Base-by-base conservation (phyloP, 2,113 vertebrate genomes). In the Nycticryphes semicollaris region DNA sequence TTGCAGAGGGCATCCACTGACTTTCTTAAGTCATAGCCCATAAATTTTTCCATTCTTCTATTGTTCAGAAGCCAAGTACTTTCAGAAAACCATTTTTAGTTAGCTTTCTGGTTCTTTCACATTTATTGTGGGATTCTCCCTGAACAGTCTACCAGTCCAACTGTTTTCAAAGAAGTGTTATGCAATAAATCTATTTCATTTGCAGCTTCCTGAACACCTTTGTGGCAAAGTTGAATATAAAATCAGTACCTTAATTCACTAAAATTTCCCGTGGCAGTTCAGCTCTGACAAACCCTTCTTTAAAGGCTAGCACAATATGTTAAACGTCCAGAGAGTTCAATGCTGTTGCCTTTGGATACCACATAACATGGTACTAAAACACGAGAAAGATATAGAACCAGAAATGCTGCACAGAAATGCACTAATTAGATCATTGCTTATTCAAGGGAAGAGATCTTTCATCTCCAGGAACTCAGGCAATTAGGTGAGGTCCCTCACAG, bases 401-500 rank as follows among this genome's bases (percentile, higher is more conserved):
- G 86, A 97, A 96, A 96, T 37, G 56, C 63, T 96, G 63, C 83
- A 79, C 59, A 83, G 86, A 97, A 95, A 68, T 85, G 70, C 72
- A 68, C 81, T 97, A 97, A 98, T 96, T 97, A 97, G 74, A 74
- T 96, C 93, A 82, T 87, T 92, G 41, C 50, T 90, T 84, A 89
- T 97, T 97, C 95, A 97, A 74, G 92, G 89, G 90, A 96, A 84
- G 79, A 94, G 83, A 95, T 87, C 86, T 94, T 97, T 97, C 92
- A 96, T 96, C 93, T 96, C 85, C 92, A 87, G 91, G 74, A 96
- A 45, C 63, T 92, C 90, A 96, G 69, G 77, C 94, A 96, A 94
- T 97, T 95, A 98, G 76, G 19, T 82, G 89, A 95, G 80, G 72
- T 89, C 63, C 75, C 33, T 90, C 92, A 76, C 84, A 95, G 93